Evolutionary conservation across 2,797 vertebrate species (phyloP).

Genomic region (Chrysolophus pictus): DNA sequence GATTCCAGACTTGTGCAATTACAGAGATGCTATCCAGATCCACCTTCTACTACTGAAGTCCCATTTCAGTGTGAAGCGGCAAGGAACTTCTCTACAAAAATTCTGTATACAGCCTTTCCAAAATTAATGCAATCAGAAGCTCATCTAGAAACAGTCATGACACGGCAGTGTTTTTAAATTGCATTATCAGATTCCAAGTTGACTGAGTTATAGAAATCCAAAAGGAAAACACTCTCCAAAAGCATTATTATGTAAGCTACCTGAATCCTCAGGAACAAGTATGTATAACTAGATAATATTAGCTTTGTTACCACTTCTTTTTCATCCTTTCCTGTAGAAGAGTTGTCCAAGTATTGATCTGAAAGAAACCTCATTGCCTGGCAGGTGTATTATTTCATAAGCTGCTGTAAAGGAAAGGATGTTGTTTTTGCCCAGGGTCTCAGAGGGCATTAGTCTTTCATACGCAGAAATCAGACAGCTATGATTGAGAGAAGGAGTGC

Average conservation of each 20-base stretch:
- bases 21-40: not conserved
- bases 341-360: not conserved
- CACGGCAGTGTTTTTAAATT: not conserved
- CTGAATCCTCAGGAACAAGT: not conserved
- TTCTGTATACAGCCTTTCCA: not conserved
- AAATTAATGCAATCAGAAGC: not conserved
- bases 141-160: not conserved
- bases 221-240: not conserved
- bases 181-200: not conserved
- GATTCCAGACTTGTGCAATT: not conserved
- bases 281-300: not conserved
- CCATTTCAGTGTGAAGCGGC: not conserved
- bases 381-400: not conserved
- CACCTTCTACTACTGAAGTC: not conserved
- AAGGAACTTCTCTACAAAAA: not conserved
- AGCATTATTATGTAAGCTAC: accelerated
- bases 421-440: not conserved
- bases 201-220: not conserved
- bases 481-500: not conserved
- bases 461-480: not conserved
- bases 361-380: not conserved
- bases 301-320: not conserved
- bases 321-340: not conserved
- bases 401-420: not conserved
- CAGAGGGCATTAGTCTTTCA: not conserved